Evolutionary conservation across 2,888 invertebrate genomes (phyloP).

Genomic region (Acanthosoma haemorrhoidale): DNA sequence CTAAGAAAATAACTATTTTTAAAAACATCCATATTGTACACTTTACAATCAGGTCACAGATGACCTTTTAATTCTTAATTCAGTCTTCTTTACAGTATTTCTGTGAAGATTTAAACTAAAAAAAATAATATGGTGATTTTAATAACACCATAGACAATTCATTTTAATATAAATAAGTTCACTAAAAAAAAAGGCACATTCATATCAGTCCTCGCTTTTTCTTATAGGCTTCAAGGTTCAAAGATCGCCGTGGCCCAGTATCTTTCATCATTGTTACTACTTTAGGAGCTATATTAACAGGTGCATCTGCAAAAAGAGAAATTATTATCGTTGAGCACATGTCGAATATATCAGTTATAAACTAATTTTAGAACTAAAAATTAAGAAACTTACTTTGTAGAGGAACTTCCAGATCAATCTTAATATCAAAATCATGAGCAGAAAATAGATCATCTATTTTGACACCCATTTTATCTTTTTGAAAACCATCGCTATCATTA

Average conservation of each 20-base stretch:
- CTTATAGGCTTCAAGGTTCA: constrained; percentile 89
- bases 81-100: constrained; percentile 7
- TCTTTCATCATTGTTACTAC: constrained; percentile 65
- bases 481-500: constrained; percentile 7
- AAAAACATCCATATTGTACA: constrained; percentile 6
- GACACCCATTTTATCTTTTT: constrained; percentile 18
- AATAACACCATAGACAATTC: not conserved
- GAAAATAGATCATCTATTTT: constrained; percentile 52
- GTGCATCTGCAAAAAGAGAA: constrained; percentile 55
- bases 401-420: constrained; percentile 83
- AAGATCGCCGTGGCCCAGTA: constrained; percentile 73
- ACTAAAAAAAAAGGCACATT: constrained; percentile 35
- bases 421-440: constrained; percentile 90
- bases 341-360: not conserved
- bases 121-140: not conserved
- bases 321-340: not conserved
- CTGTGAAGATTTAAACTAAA: not conserved
- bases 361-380: not conserved
- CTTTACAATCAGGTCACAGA: not conserved
- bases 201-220: constrained; percentile 85
- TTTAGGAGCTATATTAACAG: constrained; percentile 68
- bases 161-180: not conserved
- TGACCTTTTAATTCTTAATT: not conserved
- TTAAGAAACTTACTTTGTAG: constrained; percentile 60
- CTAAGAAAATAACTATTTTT: not conserved